Evolutionary conservation across 2,888 invertebrate genomes (phyloP), one percentile per base, ranked within the genome.

Genomic region (Agonopterix heracliana): DNA sequence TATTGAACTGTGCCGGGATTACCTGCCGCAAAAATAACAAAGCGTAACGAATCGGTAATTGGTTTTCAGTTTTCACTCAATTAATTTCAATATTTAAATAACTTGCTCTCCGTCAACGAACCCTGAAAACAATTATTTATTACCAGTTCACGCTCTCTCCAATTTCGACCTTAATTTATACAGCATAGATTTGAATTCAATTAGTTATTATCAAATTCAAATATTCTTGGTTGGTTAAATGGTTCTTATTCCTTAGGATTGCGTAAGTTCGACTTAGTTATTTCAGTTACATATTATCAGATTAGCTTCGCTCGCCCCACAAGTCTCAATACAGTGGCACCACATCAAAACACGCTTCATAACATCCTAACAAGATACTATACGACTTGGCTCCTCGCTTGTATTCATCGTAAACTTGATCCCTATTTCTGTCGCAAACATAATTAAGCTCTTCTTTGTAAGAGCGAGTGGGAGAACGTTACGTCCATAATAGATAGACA

Each of bases 401-500:
- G 55, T 56, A 45, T 45, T 54, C 54, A 55, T 61, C 56, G 59
- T 59, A 52, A 56, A 55, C 52, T 56, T 64, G 62, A 64, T 65
- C 48, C 64, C 59, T 60, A 54, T 62, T 57, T 57, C 55, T 63
- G 61, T 57, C 56, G 54, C 51, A 50, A 54, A 52, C 55, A 57
- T 57, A 58, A 53, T 51, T 51, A 49, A 49, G 47, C 54, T 48
- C 54, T 52, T 46, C 51, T 49, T 52, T 54, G 52, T 56, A 53
- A 64, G 69, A 69, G 72, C 61, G 69, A 68, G 68, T 56, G 68
- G 69, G 71, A 69, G 57, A 63, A 61, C 58, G 60, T 55, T 55
- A 53, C 40, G 50, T 56, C 55, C 57, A 61, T 60, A 57, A 56
- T 57, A 54, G 57, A 57, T 55, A 59, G 54, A 60, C 63, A 64